These are phyloP conservation scores for Zapornia atra DNA, from an alignment of 2,113 vertebrate genomes.

Conservation along the genomic window DNA sequence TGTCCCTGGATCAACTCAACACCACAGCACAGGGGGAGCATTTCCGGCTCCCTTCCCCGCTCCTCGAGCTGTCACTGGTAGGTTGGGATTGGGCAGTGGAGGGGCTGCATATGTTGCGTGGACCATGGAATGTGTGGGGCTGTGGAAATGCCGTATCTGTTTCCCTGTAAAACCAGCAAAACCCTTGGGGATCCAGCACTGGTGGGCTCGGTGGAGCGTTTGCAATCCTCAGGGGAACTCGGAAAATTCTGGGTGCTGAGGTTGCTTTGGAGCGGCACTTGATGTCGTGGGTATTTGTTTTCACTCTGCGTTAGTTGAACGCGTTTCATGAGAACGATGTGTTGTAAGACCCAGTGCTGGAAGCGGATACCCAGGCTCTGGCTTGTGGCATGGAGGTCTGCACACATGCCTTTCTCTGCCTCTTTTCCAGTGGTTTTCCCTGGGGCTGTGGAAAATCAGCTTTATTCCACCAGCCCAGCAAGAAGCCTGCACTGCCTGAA, in stretches of 20 bases:
- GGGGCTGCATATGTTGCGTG: neutral
- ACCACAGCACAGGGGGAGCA: rapidly evolving
- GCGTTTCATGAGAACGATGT: neutral
- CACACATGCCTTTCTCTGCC: rapidly evolving
- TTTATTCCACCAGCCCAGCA: neutral
- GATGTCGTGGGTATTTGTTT: neutral
- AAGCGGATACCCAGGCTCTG: neutral
- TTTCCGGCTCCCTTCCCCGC: neutral
- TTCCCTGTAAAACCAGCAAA: neutral
- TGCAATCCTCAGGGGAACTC: neutral
- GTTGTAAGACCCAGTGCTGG: neutral
- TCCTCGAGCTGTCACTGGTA: neutral
- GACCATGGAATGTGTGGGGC: rapidly evolving
- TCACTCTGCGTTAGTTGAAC: neutral
- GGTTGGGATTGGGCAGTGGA: neutral
- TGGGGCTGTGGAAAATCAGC: neutral
- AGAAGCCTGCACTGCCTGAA: neutral
- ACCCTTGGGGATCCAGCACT: rapidly evolving
- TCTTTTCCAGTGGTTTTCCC: neutral
- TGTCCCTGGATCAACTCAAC: rapidly evolving
- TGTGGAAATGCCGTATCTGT: neutral
- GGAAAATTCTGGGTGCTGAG: neutral
- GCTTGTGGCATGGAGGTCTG: neutral
- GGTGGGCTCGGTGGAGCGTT: neutral
- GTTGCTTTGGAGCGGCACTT: neutral